Conservation (phyloP, 2,797 vertebrate species). For the Gymnoscopelus microlampas region DNA sequence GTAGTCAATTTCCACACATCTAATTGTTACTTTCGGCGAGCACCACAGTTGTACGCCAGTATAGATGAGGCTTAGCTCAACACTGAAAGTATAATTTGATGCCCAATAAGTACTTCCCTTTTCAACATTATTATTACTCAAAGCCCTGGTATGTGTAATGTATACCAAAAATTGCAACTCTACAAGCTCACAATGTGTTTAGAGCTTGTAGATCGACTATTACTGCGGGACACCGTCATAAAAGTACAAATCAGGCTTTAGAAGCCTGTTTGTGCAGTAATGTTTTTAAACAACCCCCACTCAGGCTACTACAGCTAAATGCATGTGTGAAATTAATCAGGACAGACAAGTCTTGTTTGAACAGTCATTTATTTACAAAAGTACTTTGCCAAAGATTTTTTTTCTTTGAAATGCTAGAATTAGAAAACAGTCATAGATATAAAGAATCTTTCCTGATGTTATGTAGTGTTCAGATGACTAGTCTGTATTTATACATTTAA, state of each 20-base stretch:
- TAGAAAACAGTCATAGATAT: constrained; percentile 29
- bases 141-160: no score
- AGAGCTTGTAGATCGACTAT: no score
- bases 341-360: neutral
- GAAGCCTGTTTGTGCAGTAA: no score
- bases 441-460: constrained; percentile 18
- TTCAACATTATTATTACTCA: no score
- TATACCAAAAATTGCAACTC: no score
- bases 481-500: neutral
- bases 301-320: neutral
- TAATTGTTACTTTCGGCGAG: no score
- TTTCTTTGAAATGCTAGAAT: constrained; percentile 30
- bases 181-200: no score
- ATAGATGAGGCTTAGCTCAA: neutral
- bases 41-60: neutral
- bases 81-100: no score
- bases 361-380: constrained; percentile 24
- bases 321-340: neutral
- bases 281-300: no score
- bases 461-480: neutral
- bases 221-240: no score
- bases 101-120: no score
- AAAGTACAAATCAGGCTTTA: no score
- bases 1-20: neutral
- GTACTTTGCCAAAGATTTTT: neutral